Evolutionary conservation across 2,113 vertebrate genomes (phyloP).

Genomic region (Pangasianodon gigas): DNA sequence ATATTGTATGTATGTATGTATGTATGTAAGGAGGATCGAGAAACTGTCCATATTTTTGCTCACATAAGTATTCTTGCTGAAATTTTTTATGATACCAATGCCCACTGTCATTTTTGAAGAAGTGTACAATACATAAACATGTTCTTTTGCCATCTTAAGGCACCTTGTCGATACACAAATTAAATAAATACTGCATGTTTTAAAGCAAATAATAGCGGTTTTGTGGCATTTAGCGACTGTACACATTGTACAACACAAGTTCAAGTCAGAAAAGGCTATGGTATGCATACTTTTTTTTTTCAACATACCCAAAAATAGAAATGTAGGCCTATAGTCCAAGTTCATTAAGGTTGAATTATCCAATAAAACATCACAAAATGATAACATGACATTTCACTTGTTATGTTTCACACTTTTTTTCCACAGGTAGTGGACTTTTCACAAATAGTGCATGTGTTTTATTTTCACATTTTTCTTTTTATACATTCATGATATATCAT

Average conservation of each 20-base stretch:
- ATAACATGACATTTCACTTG: neutral
- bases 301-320: neutral
- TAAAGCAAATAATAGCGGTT: neutral
- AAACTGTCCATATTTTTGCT: neutral
- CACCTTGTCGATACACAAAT: too few relatives aligned
- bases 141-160: neutral
- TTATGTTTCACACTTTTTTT: neutral
- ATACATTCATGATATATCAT: neutral
- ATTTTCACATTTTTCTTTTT: neutral
- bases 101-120: neutral
- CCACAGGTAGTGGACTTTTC: neutral
- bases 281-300: neutral
- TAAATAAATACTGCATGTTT: neutral
- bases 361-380: neutral
- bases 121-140: neutral
- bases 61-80: neutral
- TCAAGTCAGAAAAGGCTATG: neutral
- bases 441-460: too few relatives aligned
- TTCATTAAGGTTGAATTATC: neutral
- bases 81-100: neutral
- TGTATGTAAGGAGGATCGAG: neutral
- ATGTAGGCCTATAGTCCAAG: neutral
- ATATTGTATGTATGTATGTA: too few relatives aligned
- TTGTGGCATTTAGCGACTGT: neutral
- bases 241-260: neutral